phyloP scores from a whole-genome alignment of 2,113 vertebrate genomes.

The Acanthisitta chloris region DNA sequence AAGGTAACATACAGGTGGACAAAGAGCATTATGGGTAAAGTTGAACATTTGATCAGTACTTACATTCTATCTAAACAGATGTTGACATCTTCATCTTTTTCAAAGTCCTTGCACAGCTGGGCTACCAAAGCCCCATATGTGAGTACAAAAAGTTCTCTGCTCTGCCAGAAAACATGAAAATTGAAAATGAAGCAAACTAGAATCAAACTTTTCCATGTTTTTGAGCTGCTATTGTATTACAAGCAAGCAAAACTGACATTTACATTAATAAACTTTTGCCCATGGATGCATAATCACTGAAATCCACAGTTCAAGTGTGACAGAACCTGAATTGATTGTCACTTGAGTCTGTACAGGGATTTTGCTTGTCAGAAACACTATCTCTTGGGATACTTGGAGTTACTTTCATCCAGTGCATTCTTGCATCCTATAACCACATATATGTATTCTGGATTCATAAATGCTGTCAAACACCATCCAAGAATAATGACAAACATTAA shows the following conservation, averaged over 20 bases:
- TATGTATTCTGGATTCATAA: background rate
- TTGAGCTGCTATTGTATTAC: background rate
- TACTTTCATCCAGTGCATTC: background rate
- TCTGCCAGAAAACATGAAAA: slow-evolving; percentile 63
- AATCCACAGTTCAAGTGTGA: background rate
- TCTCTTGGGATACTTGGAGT: background rate
- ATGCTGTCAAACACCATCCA: background rate
- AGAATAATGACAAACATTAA: background rate
- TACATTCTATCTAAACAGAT: slow-evolving; percentile 79
- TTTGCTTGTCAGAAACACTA: background rate
- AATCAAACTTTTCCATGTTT: background rate
- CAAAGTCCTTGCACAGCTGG: slow-evolving; percentile 81
- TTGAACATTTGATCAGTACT: slow-evolving; percentile 43
- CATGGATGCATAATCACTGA: background rate
- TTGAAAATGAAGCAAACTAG: background rate
- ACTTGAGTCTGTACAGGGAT: background rate
- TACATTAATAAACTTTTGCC: background rate
- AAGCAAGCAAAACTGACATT: background rate
- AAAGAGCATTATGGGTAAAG: background rate
- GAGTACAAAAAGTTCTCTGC: slow-evolving; percentile 81
- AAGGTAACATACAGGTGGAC: background rate
- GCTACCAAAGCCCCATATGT: slow-evolving; percentile 82
- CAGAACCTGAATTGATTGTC: background rate
- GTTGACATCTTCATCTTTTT: slow-evolving; percentile 84
- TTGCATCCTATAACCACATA: background rate